Conservation (phyloP, 2,797 vertebrate species). For the Phoeniculus purpureus region DNA sequence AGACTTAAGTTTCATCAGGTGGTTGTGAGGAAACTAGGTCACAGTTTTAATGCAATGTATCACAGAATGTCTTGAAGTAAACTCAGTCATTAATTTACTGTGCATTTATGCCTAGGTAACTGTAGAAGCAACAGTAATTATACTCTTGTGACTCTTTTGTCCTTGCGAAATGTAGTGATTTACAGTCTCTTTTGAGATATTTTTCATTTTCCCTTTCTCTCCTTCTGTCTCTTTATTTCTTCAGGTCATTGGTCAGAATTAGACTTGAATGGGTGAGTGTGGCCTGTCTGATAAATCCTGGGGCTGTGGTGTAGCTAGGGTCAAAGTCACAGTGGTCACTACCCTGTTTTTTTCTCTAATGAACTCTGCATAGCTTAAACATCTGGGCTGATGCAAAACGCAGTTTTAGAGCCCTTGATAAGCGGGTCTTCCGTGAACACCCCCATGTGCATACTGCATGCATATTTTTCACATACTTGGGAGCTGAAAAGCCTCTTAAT, state of each 20-base stretch:
- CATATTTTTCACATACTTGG: background rate
- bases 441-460: background rate
- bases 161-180: slow-evolving; percentile 14
- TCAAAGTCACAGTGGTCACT: slow-evolving; percentile 57
- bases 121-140: background rate
- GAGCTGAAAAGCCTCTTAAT: background rate
- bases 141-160: background rate
- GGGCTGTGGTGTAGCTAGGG: background rate
- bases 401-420: background rate
- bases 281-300: slow-evolving; percentile 61
- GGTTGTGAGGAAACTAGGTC: background rate
- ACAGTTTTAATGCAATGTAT: background rate
- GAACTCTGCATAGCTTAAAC: slow-evolving; percentile 31
- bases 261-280: slow-evolving; percentile 40
- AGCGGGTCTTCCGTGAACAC: background rate
- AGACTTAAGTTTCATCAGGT: background rate
- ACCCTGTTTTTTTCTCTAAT: slow-evolving; percentile 10
- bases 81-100: background rate
- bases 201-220: background rate
- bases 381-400: background rate
- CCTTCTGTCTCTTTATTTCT: background rate
- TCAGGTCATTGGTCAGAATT: slow-evolving; percentile 67
- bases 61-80: background rate
- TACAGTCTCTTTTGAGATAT: background rate
- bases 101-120: background rate